Conservation (phyloP, 2,113 vertebrate species). For the Cairina moschata region DNA sequence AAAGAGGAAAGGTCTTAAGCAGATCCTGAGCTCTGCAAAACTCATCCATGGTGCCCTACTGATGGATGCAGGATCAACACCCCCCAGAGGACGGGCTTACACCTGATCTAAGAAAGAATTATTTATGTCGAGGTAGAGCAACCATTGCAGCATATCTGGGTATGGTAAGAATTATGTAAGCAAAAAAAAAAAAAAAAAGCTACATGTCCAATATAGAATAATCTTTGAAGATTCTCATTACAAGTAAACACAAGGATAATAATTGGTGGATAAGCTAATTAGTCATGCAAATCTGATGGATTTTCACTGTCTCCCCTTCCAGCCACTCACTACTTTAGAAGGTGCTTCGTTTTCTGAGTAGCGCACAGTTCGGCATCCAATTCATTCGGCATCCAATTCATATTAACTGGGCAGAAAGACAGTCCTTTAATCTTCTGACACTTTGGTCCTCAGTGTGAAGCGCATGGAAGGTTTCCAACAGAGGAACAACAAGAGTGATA, state of each 20-base stretch:
- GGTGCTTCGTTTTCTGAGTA: conserved; percentile 23
- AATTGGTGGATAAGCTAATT: conserved; percentile 57
- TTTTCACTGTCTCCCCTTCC: conserved; percentile 52
- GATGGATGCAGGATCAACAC: not conserved
- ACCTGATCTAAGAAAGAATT: not conserved
- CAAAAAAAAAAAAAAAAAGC: conserved; percentile 8
- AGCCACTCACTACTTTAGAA: conserved; percentile 43
- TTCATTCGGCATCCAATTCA: conserved; percentile 32
- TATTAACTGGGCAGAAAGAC: conserved; percentile 29
- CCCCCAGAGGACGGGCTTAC: not conserved
- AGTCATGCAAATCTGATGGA: conserved; percentile 62
- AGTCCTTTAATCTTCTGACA: conserved; percentile 57
- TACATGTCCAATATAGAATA: not conserved
- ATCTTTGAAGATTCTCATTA: conserved; percentile 53
- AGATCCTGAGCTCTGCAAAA: not conserved
- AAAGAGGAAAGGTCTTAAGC: rapidly evolving
- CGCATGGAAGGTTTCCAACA: conserved; percentile 3
- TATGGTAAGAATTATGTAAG: not conserved
- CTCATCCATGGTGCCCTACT: not conserved
- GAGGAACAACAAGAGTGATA: conserved; percentile 44
- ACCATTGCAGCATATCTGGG: not conserved
- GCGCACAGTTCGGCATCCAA: conserved; percentile 22
- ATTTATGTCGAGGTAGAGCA: not conserved
- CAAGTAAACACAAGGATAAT: conserved; percentile 59
- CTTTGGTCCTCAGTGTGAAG: conserved; percentile 44